Conservation (phyloP, 1,140 invertebrate species). For the Leptestheria dahalacensis region DNA sequence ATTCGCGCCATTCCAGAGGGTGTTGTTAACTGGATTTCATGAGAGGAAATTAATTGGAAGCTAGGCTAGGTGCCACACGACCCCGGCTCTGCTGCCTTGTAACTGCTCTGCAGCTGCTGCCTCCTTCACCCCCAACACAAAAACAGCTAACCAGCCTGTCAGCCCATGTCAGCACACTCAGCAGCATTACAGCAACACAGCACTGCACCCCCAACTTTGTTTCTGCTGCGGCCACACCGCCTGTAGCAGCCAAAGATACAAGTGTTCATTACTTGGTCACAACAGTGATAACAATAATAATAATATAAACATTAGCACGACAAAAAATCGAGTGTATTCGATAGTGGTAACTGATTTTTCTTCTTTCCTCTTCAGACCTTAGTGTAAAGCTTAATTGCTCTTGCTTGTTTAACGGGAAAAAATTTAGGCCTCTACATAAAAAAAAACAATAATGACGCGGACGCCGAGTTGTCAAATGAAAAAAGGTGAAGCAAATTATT, state of each 20-base stretch:
- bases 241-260: slow-evolving; percentile 11
- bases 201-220: neutral
- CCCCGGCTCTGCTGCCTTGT: neutral
- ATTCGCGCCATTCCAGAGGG: no score
- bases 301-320: neutral
- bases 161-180: neutral
- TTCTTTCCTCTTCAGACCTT: no score
- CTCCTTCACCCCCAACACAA: slow-evolving; percentile 1
- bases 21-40: no score
- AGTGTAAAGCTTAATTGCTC: no score
- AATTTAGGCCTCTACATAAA: no score
- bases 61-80: no score
- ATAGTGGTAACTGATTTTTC: no score
- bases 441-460: no score
- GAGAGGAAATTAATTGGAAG: no score
- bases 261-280: slow-evolving; percentile 3
- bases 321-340: neutral
- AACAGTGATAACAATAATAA: neutral
- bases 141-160: neutral
- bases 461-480: no score
- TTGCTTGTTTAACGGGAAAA: no score
- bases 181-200: slow-evolving; percentile 4
- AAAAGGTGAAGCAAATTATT: no score
- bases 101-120: slow-evolving; percentile 5
- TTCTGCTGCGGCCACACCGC: slow-evolving; percentile 2